Conservation (phyloP, 2,888 invertebrate species). For the Limenitis camilla region DNA sequence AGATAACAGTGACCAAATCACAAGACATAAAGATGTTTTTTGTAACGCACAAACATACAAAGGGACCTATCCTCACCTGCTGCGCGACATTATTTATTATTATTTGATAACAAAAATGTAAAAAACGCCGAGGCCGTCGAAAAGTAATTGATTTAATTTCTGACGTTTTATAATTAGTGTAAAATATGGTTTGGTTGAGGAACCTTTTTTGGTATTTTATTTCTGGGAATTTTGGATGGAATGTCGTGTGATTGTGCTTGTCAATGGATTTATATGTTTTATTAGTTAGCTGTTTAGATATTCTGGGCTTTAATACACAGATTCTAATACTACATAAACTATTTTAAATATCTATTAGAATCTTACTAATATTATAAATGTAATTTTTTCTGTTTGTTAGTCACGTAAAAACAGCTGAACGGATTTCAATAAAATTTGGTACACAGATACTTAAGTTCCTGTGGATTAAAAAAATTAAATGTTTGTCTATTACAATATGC, state of each 20-base stretch:
- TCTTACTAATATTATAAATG: no score
- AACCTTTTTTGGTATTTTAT: constrained; percentile 20
- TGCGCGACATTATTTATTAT: constrained; percentile 59
- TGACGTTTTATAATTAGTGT: constrained; percentile 65
- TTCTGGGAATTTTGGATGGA: constrained; percentile 23
- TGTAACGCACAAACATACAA: constrained; percentile 35
- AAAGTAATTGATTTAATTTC: constrained; percentile 63
- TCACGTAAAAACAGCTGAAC: no score
- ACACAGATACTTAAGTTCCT: no score
- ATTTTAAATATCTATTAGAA: no score
- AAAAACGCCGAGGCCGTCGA: constrained; percentile 26
- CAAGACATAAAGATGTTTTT: constrained; percentile 64
- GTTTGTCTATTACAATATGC: no score
- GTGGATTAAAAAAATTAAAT: no score
- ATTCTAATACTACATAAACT: no score
- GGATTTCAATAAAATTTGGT: no score
- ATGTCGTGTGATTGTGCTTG: constrained; percentile 11
- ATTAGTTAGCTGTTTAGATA: no score
- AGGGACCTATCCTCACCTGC: constrained; percentile 64
- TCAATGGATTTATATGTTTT: background rate
- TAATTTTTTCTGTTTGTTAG: no score
- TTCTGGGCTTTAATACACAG: no score
- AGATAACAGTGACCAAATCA: constrained; percentile 69
- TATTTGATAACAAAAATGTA: constrained; percentile 38
- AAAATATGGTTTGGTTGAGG: constrained; percentile 54